phyloP scores from a whole-genome alignment of 2,888 invertebrate genomes.

The Anarsia innoxiella region DNA sequence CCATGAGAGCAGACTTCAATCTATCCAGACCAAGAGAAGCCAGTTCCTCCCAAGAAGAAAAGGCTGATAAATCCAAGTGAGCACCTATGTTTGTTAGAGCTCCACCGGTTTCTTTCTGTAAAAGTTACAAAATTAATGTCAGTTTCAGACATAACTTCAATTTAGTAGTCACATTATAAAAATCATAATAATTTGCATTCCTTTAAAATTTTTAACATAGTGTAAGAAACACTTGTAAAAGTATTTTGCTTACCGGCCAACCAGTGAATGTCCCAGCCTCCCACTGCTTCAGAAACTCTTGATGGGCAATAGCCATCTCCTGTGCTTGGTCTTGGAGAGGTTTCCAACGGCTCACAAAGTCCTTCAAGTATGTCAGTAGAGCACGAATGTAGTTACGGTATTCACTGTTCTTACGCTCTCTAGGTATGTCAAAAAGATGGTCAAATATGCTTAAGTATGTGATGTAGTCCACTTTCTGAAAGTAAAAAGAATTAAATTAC shows the following conservation, averaged over 20 bases:
- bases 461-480: conserved; percentile 94
- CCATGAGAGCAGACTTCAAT: conserved; percentile 97
- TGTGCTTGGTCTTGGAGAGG: conserved; percentile 88
- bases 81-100: conserved; percentile 96
- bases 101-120: conserved; percentile 92
- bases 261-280: conserved; percentile 92
- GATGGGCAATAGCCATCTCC: conserved; percentile 85
- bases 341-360: conserved; percentile 87
- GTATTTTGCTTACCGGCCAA: conserved; percentile 82
- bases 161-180: too few relatives aligned
- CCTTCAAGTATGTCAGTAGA: conserved; percentile 89
- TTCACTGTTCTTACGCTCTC: conserved; percentile 91
- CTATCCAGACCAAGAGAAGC: conserved; percentile 97
- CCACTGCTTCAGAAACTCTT: conserved; percentile 92
- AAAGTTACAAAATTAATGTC: conserved; percentile 9
- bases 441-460: conserved; percentile 95
- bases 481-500: conserved; percentile 15
- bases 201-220: too few relatives aligned
- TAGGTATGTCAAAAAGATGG: conserved; percentile 95
- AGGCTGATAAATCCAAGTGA: conserved; percentile 97
- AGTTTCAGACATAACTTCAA: too few relatives aligned
- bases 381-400: conserved; percentile 89
- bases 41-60: conserved; percentile 97
- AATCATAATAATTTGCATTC: too few relatives aligned
- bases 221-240: neutral